Conservation (phyloP, 2,888 invertebrate genomes). For the Sarcophaga carnaria region DNA sequence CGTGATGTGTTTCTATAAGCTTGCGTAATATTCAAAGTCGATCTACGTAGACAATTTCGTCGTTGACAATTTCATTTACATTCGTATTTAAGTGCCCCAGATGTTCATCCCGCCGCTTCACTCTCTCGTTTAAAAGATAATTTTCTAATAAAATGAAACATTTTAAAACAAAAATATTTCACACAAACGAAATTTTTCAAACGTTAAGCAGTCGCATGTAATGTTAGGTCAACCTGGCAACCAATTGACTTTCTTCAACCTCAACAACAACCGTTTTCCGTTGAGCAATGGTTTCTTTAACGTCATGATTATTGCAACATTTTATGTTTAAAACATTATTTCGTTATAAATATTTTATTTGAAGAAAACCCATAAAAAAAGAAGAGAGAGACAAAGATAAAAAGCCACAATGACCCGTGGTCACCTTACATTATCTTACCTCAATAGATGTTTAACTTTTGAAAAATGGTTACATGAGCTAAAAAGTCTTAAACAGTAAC, state of each 20-base stretch:
- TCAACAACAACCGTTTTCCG: not conserved
- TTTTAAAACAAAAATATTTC: not conserved
- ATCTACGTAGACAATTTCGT: too few species aligned
- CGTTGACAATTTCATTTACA: too few species aligned
- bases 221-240: not conserved
- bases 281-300: not conserved
- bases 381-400: conserved; percentile 3
- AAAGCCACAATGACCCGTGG: conserved; percentile 48
- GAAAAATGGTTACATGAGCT: conserved; percentile 38
- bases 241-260: not conserved
- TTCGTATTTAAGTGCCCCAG: too few species aligned
- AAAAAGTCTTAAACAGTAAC: not conserved
- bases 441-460: conserved; percentile 51
- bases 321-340: not conserved
- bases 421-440: conserved; percentile 35
- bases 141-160: not conserved
- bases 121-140: not conserved
- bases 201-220: not conserved
- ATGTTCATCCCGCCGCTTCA: too few species aligned
- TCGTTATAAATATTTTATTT: not conserved
- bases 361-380: not conserved
- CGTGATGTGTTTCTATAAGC: too few species aligned
- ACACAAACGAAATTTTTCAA: not conserved
- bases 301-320: conserved; percentile 14
- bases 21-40: too few species aligned